phyloP scores from a whole-genome alignment of 1,140 invertebrate species.

The Pseudomyrmex pallidus region DNA sequence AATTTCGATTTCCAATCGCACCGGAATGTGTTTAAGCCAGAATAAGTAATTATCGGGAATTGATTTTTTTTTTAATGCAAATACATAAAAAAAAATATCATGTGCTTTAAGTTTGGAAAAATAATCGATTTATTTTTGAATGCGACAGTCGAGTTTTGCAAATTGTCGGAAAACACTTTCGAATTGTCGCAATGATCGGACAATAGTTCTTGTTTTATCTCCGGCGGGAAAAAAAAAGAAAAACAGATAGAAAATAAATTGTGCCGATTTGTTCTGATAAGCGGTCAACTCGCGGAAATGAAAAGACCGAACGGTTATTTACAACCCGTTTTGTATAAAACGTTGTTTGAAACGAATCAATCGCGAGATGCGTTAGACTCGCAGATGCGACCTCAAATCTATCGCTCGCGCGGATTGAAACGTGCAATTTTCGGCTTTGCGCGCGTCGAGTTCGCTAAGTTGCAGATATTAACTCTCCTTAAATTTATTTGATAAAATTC shows the following conservation, averaged over 20 bases:
- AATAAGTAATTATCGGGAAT: too few species aligned
- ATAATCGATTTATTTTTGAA: not conserved
- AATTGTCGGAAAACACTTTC: conserved; percentile 8
- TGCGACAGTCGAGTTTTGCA: conserved; percentile 28
- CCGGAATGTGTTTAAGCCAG: not conserved
- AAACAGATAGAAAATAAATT: conserved; percentile 40
- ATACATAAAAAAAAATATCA: too few species aligned
- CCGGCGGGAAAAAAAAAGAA: not conserved
- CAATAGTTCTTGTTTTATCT: conserved; percentile 13
- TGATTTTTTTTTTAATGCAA: too few species aligned
- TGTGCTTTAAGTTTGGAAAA: not conserved
- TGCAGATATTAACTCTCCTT: conserved; percentile 2
- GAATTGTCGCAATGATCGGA: conserved; percentile 13
- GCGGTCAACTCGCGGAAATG: conserved; percentile 26
- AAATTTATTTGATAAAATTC: not conserved
- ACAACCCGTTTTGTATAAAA: conserved; percentile 26
- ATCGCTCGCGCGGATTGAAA: conserved; percentile 5
- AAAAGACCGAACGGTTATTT: conserved; percentile 37
- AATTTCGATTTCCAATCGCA: too few species aligned
- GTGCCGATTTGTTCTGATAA: conserved; percentile 29
- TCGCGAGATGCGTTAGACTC: not conserved
- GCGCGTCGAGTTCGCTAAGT: not conserved
- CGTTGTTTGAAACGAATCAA: conserved; percentile 8
- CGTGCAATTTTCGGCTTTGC: conserved; percentile 19
- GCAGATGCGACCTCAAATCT: not conserved